Evolutionary conservation across 1,140 invertebrate genomes (phyloP), one percentile per base, ranked within the genome.

Genomic region (Aphis craccivora): DNA sequence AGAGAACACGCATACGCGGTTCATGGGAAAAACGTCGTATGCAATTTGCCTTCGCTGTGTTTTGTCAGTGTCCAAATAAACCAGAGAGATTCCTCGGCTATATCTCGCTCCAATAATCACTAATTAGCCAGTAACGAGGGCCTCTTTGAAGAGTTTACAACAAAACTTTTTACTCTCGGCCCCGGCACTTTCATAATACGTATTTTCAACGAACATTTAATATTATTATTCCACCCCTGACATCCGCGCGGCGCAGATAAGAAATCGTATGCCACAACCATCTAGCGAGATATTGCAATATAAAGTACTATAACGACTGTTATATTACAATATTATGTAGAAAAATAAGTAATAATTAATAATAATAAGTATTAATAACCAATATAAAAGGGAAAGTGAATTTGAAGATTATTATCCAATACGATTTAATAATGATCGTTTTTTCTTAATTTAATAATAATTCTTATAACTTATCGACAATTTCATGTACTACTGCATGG

Each of bases 21-120:
- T 67, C 91, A 86, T 93, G 91, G 91, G 91, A 93, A 93, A 93
- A 93, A 86, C 91, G 91, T 84, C 81, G 91, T 93, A 51, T 93
- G 91, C 81, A 30, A 93, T 93, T 93, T 55, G 91, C 91, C 51
- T 51, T 84, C 67, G 67, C 81, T 25, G 81, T 93, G 20, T 76
- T 51, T 81, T 92, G 60, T 37, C 91, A 83, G 76, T 67, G 91
- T 93, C 81, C 91, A 93, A 93, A 93, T 67, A 93, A 93, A 93
- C 81, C 53, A 30, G 60, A 53, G 48, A 92, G 90, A 83, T 92
- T 92, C 67, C 43, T 48, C 76, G 90, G 67, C 81, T 55, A 53
- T 86, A 55, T 53, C 43, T 84, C 91, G 81, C 91, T 93, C 81
- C 91, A 93, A 93, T 93, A 93, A 93, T 93, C 91, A 93, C 91